A percentile compares a stretch with the other conserved stretches of the same genome.
These are phyloP conservation scores for Eupleurogrammus muticus DNA, from an alignment of 2,797 vertebrate species.

Conservation along the genomic window DNA sequence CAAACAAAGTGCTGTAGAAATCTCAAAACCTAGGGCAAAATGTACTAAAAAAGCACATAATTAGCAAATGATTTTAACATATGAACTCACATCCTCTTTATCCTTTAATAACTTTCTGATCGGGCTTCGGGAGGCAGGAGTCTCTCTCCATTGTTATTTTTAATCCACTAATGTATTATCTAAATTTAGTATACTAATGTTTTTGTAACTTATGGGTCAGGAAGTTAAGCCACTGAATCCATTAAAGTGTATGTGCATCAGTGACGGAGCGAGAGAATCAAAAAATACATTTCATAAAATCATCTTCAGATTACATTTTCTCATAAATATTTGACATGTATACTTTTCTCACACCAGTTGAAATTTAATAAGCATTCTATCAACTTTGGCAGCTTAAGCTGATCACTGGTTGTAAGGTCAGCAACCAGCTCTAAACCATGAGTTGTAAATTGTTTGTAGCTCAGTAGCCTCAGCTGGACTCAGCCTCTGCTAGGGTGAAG, in stretches of 20 bases:
- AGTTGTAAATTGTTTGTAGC: constrained; percentile 21
- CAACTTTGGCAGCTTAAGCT: neutral
- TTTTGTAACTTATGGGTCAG: neutral
- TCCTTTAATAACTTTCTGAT: neutral
- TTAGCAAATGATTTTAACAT: neutral
- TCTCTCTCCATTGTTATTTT: neutral
- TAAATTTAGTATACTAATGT: neutral
- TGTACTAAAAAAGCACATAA: neutral
- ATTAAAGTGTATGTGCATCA: neutral
- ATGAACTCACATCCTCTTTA: too few relatives aligned
- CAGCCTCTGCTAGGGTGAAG: constrained; percentile 16
- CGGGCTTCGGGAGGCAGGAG: neutral
- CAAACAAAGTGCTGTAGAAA: too few relatives aligned
- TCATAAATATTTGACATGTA: neutral
- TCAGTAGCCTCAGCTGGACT: constrained; percentile 3
- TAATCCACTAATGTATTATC: neutral
- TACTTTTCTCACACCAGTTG: neutral
- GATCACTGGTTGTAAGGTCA: neutral
- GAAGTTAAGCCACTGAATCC: neutral
- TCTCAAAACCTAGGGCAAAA: neutral
- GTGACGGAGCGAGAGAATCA: neutral
- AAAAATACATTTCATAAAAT: neutral
- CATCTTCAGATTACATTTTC: neutral
- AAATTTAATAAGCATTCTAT: neutral
- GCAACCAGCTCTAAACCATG: neutral